Evolutionary conservation across 2,888 invertebrate genomes (phyloP).

Genomic region (Zhuqinia jingwanae): DNA sequence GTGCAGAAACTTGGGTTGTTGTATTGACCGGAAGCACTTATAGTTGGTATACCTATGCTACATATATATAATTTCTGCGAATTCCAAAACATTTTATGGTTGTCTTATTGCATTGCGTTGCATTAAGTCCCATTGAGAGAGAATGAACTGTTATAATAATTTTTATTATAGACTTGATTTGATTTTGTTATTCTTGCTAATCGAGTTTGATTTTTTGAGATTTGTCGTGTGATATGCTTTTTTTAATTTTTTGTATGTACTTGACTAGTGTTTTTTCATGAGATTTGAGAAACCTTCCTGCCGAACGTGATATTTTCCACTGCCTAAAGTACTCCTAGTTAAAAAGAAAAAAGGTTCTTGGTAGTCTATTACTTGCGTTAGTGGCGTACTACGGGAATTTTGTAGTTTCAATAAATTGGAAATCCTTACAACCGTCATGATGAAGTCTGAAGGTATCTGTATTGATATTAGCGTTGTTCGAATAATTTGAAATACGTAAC

Average conservation of each 20-base stretch:
- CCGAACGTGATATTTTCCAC: slow-evolving; percentile 17
- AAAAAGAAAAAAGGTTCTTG: slow-evolving; percentile 38
- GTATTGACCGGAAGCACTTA: slow-evolving; percentile 5
- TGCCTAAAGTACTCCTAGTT: slow-evolving; percentile 21
- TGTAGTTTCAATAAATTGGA: slow-evolving; percentile 60
- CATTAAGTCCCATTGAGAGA: not conserved
- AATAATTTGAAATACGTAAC: too few species aligned
- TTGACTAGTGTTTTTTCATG: slow-evolving; percentile 15
- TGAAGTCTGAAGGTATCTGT: slow-evolving; percentile 68
- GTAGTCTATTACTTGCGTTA: slow-evolving; percentile 20
- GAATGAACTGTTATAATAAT: not conserved
- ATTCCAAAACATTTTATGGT: not conserved
- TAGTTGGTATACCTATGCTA: too few species aligned
- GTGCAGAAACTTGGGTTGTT: not conserved
- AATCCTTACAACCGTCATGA: slow-evolving; percentile 55
- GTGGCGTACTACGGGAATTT: slow-evolving; percentile 60
- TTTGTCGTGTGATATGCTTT: not conserved
- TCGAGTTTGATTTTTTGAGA: not conserved
- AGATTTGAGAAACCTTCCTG: slow-evolving; percentile 16
- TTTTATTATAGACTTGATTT: not conserved
- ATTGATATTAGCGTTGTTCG: not conserved
- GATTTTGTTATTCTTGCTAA: not conserved
- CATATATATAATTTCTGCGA: not conserved
- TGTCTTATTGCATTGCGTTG: not conserved
- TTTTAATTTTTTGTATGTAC: slow-evolving; percentile 28